phyloP scores from a whole-genome alignment of 2,113 vertebrate species.

The Datnioides undecimradiatus region DNA sequence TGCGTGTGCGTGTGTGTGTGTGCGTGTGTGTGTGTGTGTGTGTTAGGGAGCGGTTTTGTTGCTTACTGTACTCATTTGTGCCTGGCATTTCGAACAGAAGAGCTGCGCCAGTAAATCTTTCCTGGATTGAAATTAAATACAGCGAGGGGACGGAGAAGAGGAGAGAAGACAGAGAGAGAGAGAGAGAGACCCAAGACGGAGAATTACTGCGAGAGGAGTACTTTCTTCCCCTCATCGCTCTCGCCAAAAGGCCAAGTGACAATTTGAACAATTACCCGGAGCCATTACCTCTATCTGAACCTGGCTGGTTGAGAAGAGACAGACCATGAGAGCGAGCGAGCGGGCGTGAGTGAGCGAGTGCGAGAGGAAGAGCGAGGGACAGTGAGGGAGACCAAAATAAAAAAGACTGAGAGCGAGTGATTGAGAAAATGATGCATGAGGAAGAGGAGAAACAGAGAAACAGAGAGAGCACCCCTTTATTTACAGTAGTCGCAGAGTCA shows the following conservation, averaged over 20 bases:
- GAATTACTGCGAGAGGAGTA: slow-evolving; percentile 72
- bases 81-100: slow-evolving; percentile 52
- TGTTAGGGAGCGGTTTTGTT: slow-evolving; percentile 8
- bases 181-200: slow-evolving; percentile 60
- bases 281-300: slow-evolving; percentile 81
- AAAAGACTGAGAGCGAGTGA: slow-evolving; percentile 6
- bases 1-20: background rate
- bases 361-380: slow-evolving; percentile 1
- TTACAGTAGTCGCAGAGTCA: slow-evolving; percentile 8
- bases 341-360: slow-evolving; percentile 2
- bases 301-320: slow-evolving; percentile 58
- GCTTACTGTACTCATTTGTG: slow-evolving; percentile 36
- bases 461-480: background rate
- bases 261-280: slow-evolving; percentile 85
- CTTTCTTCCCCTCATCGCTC: slow-evolving; percentile 75
- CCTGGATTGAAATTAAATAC: slow-evolving; percentile 60
- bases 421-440: slow-evolving; percentile 4
- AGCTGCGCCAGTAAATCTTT: slow-evolving; percentile 53
- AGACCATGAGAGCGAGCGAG: slow-evolving; percentile 39
- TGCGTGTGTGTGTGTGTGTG: background rate
- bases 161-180: slow-evolving; percentile 44
- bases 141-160: slow-evolving; percentile 36
- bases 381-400: background rate
- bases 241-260: slow-evolving; percentile 84
- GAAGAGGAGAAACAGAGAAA: background rate